Evolutionary conservation across 2,113 vertebrate genomes (phyloP).

Genomic region (Ibidorhyncha struthersii): DNA sequence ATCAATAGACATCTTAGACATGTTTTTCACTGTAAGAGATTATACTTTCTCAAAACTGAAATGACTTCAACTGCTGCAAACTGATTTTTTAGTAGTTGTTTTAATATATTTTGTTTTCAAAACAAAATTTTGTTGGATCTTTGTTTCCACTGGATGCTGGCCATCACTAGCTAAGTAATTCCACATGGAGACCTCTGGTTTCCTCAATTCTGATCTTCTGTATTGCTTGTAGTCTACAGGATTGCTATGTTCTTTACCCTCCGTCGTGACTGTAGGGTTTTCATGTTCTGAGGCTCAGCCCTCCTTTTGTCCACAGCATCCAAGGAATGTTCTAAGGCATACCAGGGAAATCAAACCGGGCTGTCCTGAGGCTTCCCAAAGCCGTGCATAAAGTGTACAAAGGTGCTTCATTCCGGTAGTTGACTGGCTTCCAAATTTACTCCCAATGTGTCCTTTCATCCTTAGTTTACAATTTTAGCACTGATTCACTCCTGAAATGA

Average conservation of each 20-base stretch:
- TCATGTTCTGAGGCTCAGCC: background rate
- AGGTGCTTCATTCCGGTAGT: background rate
- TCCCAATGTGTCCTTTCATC: background rate
- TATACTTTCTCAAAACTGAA: background rate
- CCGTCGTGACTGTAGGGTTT: background rate
- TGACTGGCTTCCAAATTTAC: background rate
- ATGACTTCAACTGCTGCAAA: background rate
- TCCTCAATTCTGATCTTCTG: background rate
- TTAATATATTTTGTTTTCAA: background rate
- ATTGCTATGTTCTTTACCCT: background rate
- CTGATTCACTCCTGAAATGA: slow-evolving; percentile 74
- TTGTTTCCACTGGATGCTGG: background rate
- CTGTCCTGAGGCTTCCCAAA: background rate
- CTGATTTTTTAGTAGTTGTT: background rate
- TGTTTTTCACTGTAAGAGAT: background rate
- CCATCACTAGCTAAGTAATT: background rate
- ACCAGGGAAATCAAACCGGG: background rate
- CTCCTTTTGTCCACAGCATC: background rate
- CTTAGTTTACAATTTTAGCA: slow-evolving; percentile 73
- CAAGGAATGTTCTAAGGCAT: background rate
- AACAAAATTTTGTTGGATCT: background rate
- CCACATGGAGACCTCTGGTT: background rate
- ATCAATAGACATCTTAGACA: background rate
- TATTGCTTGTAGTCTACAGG: background rate
- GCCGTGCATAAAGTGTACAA: background rate